Evolutionary conservation across 2,113 vertebrate species (phyloP).

Genomic region (Tupaia chinensis): DNA sequence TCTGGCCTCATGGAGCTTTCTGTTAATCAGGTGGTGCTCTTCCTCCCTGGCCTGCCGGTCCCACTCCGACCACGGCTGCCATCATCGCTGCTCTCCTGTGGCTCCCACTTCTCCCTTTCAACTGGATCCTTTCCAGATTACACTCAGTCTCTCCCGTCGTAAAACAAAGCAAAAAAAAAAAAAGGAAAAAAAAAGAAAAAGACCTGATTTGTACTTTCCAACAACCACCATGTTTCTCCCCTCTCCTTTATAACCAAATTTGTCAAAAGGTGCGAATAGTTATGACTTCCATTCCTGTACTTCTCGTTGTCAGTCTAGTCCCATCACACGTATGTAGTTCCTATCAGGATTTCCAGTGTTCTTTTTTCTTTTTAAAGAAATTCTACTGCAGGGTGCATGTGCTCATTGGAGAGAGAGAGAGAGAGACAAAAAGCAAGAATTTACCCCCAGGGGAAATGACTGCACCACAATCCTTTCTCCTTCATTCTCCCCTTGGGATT

Average conservation of each 20-base stretch:
- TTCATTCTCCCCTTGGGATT: no score
- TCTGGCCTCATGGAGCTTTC: not conserved
- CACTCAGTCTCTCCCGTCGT: not conserved
- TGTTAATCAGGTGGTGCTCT: no score
- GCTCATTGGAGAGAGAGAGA: no score
- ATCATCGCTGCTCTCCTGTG: not conserved
- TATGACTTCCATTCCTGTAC: not conserved
- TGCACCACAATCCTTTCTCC: no score
- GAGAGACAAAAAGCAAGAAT: no score
- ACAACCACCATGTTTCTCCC: not conserved
- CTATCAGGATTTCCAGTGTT: not conserved
- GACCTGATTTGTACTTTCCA: not conserved
- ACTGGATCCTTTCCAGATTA: not conserved
- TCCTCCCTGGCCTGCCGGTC: not conserved
- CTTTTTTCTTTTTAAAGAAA: no score
- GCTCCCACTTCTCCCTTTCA: not conserved
- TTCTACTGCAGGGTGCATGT: no score
- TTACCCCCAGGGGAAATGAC: no score
- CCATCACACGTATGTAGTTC: not conserved
- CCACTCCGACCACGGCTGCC: not conserved
- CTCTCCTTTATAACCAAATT: not conserved
- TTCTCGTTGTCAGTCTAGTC: not conserved
- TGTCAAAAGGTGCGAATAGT: not conserved
- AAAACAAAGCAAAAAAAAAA: not conserved
- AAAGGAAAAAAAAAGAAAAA: no score